Conservation (phyloP, 2,888 invertebrate genomes). For the Sthenelais limicola region DNA sequence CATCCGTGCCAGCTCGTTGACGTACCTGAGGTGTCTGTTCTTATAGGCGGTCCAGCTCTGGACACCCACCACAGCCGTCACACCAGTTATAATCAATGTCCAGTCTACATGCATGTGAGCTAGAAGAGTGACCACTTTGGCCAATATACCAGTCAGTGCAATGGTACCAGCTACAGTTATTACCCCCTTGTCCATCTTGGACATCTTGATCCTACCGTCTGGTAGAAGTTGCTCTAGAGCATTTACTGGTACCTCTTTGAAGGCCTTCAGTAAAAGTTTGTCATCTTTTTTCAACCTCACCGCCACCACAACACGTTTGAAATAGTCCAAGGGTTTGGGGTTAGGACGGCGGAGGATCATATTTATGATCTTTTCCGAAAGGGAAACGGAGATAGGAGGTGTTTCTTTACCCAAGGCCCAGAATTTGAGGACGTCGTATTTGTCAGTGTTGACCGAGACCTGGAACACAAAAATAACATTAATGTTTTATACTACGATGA, state of each 20-base stretch:
- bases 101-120: constrained; percentile 60
- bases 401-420: constrained; percentile 69
- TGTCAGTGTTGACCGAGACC: constrained; percentile 65
- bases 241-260: constrained; percentile 66
- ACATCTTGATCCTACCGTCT: constrained; percentile 65
- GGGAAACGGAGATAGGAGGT: constrained; percentile 49
- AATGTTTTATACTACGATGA: too few species aligned
- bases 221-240: constrained; percentile 67
- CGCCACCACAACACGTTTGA: constrained; percentile 69
- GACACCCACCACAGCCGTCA: constrained; percentile 58
- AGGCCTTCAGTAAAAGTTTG: constrained; percentile 69
- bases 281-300: constrained; percentile 67
- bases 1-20: constrained; percentile 62
- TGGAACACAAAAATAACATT: constrained; percentile 47
- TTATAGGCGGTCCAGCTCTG: constrained; percentile 61
- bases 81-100: constrained; percentile 58
- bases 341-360: constrained; percentile 38
- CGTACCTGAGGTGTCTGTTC: constrained; percentile 62
- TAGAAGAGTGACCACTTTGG: constrained; percentile 62
- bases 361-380: constrained; percentile 49
- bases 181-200: constrained; percentile 59
- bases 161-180: constrained; percentile 55
- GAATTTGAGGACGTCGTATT: constrained; percentile 68
- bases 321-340: constrained; percentile 57
- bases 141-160: constrained; percentile 58